Conservation (phyloP, 1,140 invertebrate species). For the Neocloeon triangulifer region DNA sequence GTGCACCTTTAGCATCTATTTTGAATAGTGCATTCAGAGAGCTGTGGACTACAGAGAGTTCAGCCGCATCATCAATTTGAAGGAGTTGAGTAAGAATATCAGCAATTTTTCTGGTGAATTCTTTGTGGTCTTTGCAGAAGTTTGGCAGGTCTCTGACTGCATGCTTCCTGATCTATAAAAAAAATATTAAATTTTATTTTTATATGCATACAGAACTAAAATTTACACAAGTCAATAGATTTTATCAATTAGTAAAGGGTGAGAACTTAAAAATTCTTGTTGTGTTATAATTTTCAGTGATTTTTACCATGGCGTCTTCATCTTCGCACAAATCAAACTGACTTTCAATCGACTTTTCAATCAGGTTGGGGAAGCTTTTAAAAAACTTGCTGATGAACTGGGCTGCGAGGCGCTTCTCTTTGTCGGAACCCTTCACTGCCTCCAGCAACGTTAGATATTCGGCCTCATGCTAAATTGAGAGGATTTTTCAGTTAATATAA, state of each 20-base stretch:
- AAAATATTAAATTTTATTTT: constrained; percentile 4
- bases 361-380: constrained; percentile 67
- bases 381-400: constrained; percentile 92
- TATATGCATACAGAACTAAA: too few relatives aligned
- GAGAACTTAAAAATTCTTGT: too few relatives aligned
- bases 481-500: too few relatives aligned
- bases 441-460: constrained; percentile 72
- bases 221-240: too few relatives aligned
- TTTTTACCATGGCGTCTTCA: constrained; percentile 73
- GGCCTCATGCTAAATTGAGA: constrained; percentile 72
- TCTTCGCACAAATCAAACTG: constrained; percentile 90
- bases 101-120: constrained; percentile 65
- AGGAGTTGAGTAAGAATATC: constrained; percentile 81
- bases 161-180: constrained; percentile 70
- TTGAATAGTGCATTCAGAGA: constrained; percentile 36
- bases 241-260: too few relatives aligned
- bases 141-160: constrained; percentile 81
- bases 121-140: constrained; percentile 65
- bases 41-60: constrained; percentile 57
- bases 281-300: too few relatives aligned
- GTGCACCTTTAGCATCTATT: constrained; percentile 31
- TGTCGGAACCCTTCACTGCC: constrained; percentile 60
- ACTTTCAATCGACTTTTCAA: constrained; percentile 71
- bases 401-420: constrained; percentile 79
- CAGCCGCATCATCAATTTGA: constrained; percentile 58